Percentiles rank a stretch among this genome's conserved stretches.
phyloP scores from a whole-genome alignment of 1,140 invertebrate genomes.

The Tribolium castaneum region DNA sequence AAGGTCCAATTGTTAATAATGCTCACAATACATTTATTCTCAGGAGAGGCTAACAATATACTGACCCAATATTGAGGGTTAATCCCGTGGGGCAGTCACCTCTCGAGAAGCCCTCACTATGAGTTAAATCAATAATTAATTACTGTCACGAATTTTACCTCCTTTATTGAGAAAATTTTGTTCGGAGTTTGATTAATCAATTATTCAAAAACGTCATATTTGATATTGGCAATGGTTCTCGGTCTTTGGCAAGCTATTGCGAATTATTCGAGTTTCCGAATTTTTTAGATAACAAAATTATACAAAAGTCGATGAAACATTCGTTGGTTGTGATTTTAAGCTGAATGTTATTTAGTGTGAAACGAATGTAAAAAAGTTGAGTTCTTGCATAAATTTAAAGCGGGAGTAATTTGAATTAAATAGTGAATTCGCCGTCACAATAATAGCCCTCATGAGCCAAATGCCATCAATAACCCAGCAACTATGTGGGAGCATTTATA shows the following conservation, averaged over 20 bases:
- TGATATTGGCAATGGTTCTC: no score
- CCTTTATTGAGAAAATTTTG: constrained; percentile 6
- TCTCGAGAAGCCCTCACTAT: not conserved
- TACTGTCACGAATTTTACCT: constrained; percentile 7
- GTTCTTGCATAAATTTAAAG: not conserved
- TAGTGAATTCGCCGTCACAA: not conserved
- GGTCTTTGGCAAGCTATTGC: no score
- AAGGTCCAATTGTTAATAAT: not conserved
- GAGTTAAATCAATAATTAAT: constrained; percentile 27
- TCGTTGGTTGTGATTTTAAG: no score
- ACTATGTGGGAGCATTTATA: constrained; percentile 24
- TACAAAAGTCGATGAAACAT: not conserved
- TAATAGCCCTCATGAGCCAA: not conserved
- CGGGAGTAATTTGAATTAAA: not conserved
- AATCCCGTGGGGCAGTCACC: not conserved
- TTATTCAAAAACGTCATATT: not conserved
- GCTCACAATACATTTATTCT: not conserved
- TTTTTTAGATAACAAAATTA: no score
- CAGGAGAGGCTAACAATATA: not conserved
- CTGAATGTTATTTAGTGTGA: no score
- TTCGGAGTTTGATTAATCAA: constrained; percentile 6
- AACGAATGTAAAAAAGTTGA: not conserved
- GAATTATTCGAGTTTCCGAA: no score
- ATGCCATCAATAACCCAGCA: not conserved
- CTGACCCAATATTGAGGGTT: constrained; percentile 13